Evolutionary conservation across 2,888 invertebrate genomes (phyloP), one percentile per base, ranked within the genome.

Genomic region (Xylota segnis): DNA sequence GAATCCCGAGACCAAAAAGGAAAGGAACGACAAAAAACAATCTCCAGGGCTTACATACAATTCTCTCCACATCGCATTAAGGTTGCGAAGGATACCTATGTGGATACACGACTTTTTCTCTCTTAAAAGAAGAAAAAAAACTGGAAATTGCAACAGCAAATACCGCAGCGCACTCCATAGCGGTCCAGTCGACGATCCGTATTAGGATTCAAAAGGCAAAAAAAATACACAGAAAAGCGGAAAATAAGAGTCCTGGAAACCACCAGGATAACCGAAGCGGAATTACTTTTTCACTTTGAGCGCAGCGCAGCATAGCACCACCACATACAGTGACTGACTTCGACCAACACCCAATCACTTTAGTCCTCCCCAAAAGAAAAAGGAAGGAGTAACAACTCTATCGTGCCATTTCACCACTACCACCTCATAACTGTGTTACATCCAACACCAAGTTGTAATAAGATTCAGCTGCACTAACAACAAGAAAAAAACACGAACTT

Each of bases 201-300:
- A 83, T 83, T 43, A 77, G 56, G 83, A 77, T 72, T 66, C 65
- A 43, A 77, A 14, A 9, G 32, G 45, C 27, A 50, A 45, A 7
- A 32, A 45, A 16, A 50, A 32, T 34, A 16, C 37, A 32, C 16
- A 7, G 0, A n/a, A 72, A 58, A 76, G 29, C n/a, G 14, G 32
- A 74, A 77, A 66, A 61, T 52, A 72, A 68, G 43, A 78, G 54
- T 56, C 43, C 68, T 77, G 56, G 23, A 68, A 74, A 68, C 83
- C 56, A 83, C 78, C 56, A 63, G 72, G 74, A 83, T 74, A 78
- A 74, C 72, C 72, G 74, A 78, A 66, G 78, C 72, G 61, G 74
- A 83, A 83, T 83, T 74, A 74, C 74, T 83, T 83, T 72, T 83
- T 78, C 68, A 78, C 68, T 74, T 68, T 56, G 68, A 83, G 40